A percentile compares a stretch with the other conserved stretches of the same genome.
phyloP scores from a whole-genome alignment of 1,140 invertebrate species.

The Monomorium pharaonis region DNA sequence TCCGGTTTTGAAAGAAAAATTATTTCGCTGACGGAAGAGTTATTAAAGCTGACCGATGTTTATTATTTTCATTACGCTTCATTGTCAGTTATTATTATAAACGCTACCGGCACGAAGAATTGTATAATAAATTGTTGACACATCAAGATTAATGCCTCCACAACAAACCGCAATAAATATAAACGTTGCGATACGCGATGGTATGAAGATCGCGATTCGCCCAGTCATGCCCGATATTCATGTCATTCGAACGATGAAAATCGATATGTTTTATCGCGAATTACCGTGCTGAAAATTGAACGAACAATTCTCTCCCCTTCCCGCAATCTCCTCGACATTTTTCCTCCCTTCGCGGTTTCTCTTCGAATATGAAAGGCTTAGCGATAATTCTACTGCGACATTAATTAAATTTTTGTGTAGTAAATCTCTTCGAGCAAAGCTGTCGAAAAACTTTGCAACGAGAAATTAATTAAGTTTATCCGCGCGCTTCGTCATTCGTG shows the following conservation, averaged over 20 bases:
- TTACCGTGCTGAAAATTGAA: neutral
- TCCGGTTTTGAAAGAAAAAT: neutral
- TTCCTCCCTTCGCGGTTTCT: neutral
- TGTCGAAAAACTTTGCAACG: neutral
- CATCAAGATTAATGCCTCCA: constrained; percentile 16
- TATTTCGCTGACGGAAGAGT: neutral
- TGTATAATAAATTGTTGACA: constrained; percentile 33
- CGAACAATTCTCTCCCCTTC: neutral
- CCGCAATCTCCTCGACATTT: neutral
- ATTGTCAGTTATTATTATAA: neutral
- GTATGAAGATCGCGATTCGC: neutral
- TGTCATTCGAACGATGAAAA: neutral
- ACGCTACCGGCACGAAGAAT: neutral
- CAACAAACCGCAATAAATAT: constrained; percentile 27
- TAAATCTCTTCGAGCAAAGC: neutral
- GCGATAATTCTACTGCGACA: neutral
- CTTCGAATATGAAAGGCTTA: neutral
- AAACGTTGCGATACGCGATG: neutral
- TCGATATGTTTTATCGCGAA: neutral
- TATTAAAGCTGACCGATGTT: neutral
- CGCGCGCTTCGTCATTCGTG: neutral
- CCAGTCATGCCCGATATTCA: neutral
- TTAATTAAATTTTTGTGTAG: neutral
- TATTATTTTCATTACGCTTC: neutral
- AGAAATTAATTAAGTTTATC: constrained; percentile 22